Conservation (phyloP, 1,140 invertebrate genomes). For the Drosophila navojoa region DNA sequence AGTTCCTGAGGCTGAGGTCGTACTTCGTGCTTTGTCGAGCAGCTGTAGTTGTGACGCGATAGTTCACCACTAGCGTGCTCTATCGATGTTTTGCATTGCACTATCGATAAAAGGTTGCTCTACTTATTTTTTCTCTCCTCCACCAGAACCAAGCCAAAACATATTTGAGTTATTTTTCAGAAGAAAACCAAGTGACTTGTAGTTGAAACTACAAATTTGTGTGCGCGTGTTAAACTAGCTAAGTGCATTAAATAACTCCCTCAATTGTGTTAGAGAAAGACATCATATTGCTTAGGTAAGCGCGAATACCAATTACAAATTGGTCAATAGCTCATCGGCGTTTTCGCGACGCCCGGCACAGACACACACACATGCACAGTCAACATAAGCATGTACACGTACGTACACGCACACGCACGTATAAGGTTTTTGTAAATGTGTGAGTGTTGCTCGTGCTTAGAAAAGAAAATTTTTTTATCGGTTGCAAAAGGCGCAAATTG, state of each 20-base stretch:
- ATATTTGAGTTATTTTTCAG: slow-evolving; percentile 52
- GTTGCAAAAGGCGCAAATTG: slow-evolving; percentile 27
- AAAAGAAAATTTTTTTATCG: slow-evolving; percentile 47
- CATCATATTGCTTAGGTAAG: slow-evolving; percentile 21
- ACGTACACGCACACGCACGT: slow-evolving; percentile 24
- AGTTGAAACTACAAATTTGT: neutral
- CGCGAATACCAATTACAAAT: slow-evolving; percentile 21
- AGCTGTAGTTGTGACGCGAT: neutral
- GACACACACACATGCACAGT: slow-evolving; percentile 18
- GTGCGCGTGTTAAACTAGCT: neutral
- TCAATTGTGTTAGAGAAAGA: neutral
- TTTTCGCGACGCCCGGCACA: slow-evolving; percentile 77
- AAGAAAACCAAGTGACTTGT: slow-evolving; percentile 1
- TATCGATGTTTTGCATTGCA: neutral
- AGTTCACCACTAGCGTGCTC: neutral
- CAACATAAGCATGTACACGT: slow-evolving; percentile 13
- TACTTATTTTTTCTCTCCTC: slow-evolving; percentile 21
- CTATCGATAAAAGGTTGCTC: slow-evolving; percentile 12
- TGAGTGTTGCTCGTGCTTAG: slow-evolving; percentile 57
- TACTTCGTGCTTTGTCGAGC: neutral
- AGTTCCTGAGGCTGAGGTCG: neutral
- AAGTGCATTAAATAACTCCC: neutral
- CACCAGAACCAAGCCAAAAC: slow-evolving; percentile 62
- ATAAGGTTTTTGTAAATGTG: slow-evolving; percentile 31
- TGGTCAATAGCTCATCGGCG: slow-evolving; percentile 56